Evolutionary conservation across 2,797 vertebrate species (phyloP).

Genomic region (Notamacropus eugenii): DNA sequence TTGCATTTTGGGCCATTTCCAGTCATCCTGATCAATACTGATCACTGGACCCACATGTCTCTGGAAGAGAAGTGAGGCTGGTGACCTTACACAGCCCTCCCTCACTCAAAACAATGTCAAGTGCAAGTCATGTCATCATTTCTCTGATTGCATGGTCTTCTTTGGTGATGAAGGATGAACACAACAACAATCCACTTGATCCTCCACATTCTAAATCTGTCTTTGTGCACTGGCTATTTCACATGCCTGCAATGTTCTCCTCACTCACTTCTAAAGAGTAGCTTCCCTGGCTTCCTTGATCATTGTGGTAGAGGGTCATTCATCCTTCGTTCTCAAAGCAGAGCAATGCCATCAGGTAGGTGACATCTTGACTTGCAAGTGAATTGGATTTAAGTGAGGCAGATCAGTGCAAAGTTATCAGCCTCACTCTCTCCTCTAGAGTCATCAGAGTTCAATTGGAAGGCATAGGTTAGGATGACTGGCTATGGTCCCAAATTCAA

Average conservation of each 20-base stretch:
- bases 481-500: neutral
- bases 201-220: neutral
- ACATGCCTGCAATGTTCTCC: neutral
- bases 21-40: too few species aligned
- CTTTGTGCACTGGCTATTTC: neutral
- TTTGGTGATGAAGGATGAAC: too few species aligned
- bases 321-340: neutral
- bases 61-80: too few species aligned
- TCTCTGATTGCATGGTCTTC: too few species aligned
- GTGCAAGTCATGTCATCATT: too few species aligned
- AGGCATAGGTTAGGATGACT: neutral
- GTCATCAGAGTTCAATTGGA: neutral
- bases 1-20: too few species aligned
- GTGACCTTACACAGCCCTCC: too few species aligned
- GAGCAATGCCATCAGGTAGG: neutral
- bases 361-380: neutral
- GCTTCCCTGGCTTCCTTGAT: neutral
- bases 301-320: neutral
- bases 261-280: neutral
- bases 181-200: neutral
- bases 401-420: neutral
- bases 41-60: too few species aligned
- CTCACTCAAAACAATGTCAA: too few species aligned
- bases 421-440: neutral
- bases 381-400: neutral